phyloP scores from a whole-genome alignment of 2,888 invertebrate species.

The Drosophila mimica region DNA sequence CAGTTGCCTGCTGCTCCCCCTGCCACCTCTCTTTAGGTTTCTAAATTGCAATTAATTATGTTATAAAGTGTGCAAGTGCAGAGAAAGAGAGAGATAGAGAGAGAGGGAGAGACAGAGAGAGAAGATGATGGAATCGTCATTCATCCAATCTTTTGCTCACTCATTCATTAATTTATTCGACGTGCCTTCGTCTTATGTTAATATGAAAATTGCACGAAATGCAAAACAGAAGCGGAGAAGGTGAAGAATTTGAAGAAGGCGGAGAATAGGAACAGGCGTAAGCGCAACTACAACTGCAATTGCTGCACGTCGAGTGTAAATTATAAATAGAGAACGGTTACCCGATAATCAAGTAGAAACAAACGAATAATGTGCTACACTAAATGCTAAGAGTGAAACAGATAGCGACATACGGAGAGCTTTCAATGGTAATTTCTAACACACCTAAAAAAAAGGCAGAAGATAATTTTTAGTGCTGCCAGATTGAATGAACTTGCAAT shows the following conservation, averaged over 20 bases:
- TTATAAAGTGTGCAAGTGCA: slow-evolving; percentile 48
- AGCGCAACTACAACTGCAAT: slow-evolving; percentile 46
- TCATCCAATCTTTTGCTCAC: slow-evolving; percentile 44
- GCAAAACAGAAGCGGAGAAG: slow-evolving; percentile 29
- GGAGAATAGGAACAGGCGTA: slow-evolving; percentile 18
- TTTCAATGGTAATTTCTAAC: slow-evolving; percentile 28
- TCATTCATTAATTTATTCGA: slow-evolving; percentile 42
- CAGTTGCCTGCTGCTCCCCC: neutral
- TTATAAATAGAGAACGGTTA: slow-evolving; percentile 58
- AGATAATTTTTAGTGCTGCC: slow-evolving; percentile 8
- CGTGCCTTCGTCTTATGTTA: slow-evolving; percentile 62
- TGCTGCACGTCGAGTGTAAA: slow-evolving; percentile 35
- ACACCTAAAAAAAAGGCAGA: neutral
- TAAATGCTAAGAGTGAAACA: neutral
- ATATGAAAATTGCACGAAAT: slow-evolving; percentile 78
- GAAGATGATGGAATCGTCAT: slow-evolving; percentile 41
- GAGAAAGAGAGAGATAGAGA: slow-evolving; percentile 19
- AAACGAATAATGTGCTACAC: slow-evolving; percentile 10
- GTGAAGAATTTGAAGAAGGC: neutral
- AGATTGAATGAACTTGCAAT: slow-evolving; percentile 4
- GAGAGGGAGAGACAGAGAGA: slow-evolving; percentile 11
- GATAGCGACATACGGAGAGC: neutral
- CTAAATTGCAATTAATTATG: slow-evolving; percentile 79
- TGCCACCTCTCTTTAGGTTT: slow-evolving; percentile 31
- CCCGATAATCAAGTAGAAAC: slow-evolving; percentile 51